Evolutionary conservation across 2,113 vertebrate genomes (phyloP).

Genomic region (Thryonomys swinderianus): DNA sequence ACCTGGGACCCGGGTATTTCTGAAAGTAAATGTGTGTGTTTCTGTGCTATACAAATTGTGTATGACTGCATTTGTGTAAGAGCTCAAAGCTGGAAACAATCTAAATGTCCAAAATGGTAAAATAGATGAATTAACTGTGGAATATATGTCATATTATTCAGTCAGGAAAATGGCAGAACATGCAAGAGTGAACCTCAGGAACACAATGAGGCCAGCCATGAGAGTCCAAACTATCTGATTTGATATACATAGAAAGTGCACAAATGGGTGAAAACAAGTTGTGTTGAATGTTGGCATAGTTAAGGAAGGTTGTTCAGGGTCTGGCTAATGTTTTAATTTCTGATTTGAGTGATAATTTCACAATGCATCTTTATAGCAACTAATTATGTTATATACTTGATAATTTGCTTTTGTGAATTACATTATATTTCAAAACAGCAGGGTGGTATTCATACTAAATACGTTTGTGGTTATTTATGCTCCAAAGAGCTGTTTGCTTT

Average conservation of each 20-base stretch:
- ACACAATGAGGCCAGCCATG: background rate
- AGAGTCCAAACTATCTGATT: background rate
- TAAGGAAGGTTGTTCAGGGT: background rate
- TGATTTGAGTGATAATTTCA: background rate
- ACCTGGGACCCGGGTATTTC: background rate
- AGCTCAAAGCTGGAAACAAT: background rate
- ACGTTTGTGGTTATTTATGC: conserved; percentile 28
- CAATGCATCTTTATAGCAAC: background rate
- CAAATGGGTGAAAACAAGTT: background rate
- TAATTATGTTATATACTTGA: background rate
- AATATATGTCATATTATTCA: background rate
- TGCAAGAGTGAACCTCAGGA: background rate
- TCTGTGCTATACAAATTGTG: background rate
- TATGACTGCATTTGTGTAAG: background rate
- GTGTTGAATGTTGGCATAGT: background rate
- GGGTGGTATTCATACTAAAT: background rate
- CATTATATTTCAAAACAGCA: conserved; percentile 20
- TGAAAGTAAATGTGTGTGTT: background rate
- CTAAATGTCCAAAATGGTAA: background rate
- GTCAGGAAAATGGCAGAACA: background rate
- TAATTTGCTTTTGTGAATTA: conserved; percentile 4
- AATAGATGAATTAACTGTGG: background rate
- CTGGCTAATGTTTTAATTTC: background rate
- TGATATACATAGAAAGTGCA: background rate
- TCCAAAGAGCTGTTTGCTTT: conserved; percentile 41